Conservation (phyloP, 2,113 vertebrate genomes). For the Colossoma macropomum region DNA sequence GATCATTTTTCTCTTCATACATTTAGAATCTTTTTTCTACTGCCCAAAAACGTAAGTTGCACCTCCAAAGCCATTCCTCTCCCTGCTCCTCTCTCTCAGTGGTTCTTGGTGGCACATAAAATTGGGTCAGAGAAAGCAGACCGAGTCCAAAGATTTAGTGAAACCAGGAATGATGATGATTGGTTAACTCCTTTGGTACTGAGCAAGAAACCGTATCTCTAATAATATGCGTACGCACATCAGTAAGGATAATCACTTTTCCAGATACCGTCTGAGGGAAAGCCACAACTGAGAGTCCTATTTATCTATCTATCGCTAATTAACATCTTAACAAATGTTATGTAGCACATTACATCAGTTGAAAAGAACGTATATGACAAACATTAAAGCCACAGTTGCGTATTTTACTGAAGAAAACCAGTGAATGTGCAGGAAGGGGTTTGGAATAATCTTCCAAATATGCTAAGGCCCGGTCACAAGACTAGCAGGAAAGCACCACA, state of each 20-base stretch:
- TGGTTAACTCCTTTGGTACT: conserved; percentile 64
- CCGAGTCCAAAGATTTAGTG: conserved; percentile 73
- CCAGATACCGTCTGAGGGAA: conserved; percentile 21
- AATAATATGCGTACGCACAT: conserved; percentile 34
- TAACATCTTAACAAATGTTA: neutral
- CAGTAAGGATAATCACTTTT: conserved; percentile 36
- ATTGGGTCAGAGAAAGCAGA: conserved; percentile 73
- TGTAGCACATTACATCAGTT: neutral
- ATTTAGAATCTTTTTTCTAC: neutral
- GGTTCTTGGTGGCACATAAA: conserved; percentile 71
- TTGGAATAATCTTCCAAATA: neutral
- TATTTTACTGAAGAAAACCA: neutral
- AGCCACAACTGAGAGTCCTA: neutral
- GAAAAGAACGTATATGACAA: neutral
- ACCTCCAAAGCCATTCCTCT: conserved; percentile 9
- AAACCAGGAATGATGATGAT: conserved; percentile 72
- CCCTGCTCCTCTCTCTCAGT: conserved; percentile 52
- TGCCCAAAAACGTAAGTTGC: neutral
- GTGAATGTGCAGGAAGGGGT: neutral
- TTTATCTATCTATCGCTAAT: neutral
- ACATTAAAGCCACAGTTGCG: neutral
- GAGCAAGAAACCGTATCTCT: conserved; percentile 70
- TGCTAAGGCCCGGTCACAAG: neutral
- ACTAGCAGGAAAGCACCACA: neutral
- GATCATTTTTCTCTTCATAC: neutral